Evolutionary conservation across 2,797 vertebrate genomes (phyloP), one percentile per base, ranked within the genome.

Genomic region (Onychomys torridus): DNA sequence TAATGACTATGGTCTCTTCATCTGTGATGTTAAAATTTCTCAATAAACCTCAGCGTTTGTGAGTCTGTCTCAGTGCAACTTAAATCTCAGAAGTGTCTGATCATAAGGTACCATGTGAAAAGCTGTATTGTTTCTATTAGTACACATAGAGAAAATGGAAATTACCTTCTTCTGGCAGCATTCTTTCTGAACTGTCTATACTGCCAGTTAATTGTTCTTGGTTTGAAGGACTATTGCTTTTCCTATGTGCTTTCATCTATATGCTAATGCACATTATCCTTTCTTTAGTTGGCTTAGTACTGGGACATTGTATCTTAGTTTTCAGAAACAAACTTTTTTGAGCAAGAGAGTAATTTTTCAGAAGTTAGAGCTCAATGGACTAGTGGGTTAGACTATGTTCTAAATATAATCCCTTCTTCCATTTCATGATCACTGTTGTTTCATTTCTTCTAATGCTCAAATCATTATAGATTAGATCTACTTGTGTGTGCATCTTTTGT

Each of bases 161-260:
- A 88, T 89, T 79, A 57, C 34, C 21, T 91, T 14, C 14, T 82
- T 17, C 71, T 82, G 21, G 19, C 13, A 90, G 32, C 29, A 90
- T 84, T 25, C 65, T 95, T 27, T 83, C 49, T 52, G 43, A 46
- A 92, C 2, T 73, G 77, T 86, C 29, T 55, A 10, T 85, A 34
- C 85, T 59, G 61, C 46, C 81, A 37, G 81, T 61, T 87, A 93
- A 52, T 85, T 88, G 27, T 76, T 93, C 34, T 61, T 90, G 12
- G 37, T 81, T 85, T 93, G 75, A 93, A 94, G 84, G 34, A 59
- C 55, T 77, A 5, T 49, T 57, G 6, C 10, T 83, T 96, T 25
- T 88, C 17, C 65, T 65, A 34, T 46, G 12, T 37, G 7, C 34
- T 76, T 37, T 82, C 46, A n/a, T 82, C 49, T 89, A 55, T 40